Percentiles rank a stretch among this genome's conserved stretches.
Evolutionary conservation across 2,113 vertebrate species (phyloP).

Genomic region (Crotalus helleri): DNA sequence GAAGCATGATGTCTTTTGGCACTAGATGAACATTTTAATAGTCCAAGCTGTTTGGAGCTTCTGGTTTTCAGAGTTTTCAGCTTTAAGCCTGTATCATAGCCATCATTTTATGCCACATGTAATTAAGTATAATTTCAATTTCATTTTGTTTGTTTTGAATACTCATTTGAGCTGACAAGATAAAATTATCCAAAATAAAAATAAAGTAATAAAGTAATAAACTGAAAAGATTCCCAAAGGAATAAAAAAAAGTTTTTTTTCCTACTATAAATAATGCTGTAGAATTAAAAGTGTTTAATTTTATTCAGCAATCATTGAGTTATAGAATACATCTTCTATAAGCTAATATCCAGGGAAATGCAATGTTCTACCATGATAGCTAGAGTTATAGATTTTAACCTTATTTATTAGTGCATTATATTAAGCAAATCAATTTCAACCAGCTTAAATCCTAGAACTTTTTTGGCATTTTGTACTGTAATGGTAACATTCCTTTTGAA

Average conservation of each 20-base stretch:
- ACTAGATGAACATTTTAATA: background rate
- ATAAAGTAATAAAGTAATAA: background rate
- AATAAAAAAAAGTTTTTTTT: background rate
- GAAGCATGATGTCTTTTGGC: background rate
- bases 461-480: background rate
- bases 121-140: background rate
- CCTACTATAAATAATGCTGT: background rate
- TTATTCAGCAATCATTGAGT: background rate
- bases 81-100: background rate
- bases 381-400: background rate
- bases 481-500: background rate
- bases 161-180: background rate
- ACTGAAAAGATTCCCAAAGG: background rate
- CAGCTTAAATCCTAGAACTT: background rate
- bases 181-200: background rate
- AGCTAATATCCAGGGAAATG: background rate
- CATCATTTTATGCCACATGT: background rate
- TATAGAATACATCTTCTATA: background rate
- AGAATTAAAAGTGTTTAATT: background rate
- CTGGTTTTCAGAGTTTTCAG: background rate
- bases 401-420: background rate
- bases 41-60: background rate
- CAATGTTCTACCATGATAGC: background rate
- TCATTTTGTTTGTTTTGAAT: background rate
- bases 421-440: background rate